Conservation (phyloP, 2,797 vertebrate species). For the Artibeus lituratus region DNA sequence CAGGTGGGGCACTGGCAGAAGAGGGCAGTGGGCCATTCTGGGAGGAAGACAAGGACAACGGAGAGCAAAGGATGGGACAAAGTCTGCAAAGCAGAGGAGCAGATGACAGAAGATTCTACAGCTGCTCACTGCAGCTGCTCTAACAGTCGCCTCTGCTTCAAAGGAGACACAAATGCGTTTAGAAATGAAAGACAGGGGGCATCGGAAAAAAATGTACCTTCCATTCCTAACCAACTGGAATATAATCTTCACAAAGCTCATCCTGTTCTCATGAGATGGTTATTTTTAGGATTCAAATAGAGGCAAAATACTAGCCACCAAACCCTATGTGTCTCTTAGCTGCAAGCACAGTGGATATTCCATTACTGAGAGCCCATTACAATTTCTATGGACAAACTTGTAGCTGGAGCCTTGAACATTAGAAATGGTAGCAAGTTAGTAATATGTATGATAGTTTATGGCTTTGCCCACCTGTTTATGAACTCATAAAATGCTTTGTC, state of each 20-base stretch:
- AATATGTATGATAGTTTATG: not conserved
- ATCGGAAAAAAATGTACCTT: slow-evolving; percentile 6
- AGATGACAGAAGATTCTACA: not conserved
- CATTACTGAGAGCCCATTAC: not conserved
- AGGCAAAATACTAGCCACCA: slow-evolving; percentile 47
- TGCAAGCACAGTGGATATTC: not conserved
- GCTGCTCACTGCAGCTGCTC: slow-evolving; percentile 47
- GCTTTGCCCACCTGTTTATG: not conserved
- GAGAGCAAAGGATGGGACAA: not conserved
- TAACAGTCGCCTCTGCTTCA: not conserved
- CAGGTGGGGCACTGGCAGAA: not conserved
- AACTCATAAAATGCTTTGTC: slow-evolving; percentile 30
- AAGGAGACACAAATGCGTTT: not conserved
- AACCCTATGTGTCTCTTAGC: slow-evolving; percentile 1
- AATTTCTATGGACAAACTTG: slow-evolving; percentile 16
- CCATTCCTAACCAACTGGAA: slow-evolving; percentile 42
- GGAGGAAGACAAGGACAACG: not conserved
- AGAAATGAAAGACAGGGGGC: slow-evolving; percentile 22
- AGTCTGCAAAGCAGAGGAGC: not conserved
- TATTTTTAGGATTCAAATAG: slow-evolving; percentile 60
- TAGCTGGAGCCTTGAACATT: not conserved
- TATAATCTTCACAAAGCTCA: slow-evolving; percentile 44
- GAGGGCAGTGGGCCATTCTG: not conserved
- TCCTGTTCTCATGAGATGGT: slow-evolving; percentile 16
- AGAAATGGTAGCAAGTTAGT: slow-evolving; percentile 30